Conservation (phyloP, 2,797 vertebrate species). For the Thamnophis elegans region DNA sequence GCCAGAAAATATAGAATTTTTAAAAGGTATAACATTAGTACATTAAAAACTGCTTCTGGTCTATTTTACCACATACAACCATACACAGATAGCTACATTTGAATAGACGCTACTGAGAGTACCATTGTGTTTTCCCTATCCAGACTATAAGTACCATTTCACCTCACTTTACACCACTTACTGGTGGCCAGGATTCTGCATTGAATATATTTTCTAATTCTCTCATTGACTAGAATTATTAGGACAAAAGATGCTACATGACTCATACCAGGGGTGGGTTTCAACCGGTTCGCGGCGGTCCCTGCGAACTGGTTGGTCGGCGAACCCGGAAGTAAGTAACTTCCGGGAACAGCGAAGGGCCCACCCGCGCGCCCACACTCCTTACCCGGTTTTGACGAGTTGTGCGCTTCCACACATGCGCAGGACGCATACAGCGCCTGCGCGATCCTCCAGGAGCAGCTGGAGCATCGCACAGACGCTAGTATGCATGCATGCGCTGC, state of each 20-base stretch:
- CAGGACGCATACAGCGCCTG: no score
- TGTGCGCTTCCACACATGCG: no score
- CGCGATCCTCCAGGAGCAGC: no score
- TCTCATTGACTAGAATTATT: background rate
- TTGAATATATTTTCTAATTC: background rate
- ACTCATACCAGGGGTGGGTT: no score
- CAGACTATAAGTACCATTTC: background rate
- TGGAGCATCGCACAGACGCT: no score
- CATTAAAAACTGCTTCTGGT: background rate
- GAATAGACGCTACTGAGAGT: background rate
- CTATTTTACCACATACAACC: background rate
- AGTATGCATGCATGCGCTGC: no score
- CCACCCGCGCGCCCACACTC: no score
- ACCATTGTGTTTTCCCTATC: background rate
- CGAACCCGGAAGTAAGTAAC: no score
- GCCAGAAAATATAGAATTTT: background rate
- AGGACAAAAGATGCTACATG: background rate
- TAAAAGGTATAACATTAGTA: background rate
- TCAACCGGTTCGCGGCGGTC: no score
- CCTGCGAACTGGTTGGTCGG: no score
- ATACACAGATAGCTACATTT: background rate
- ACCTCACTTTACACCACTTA: background rate
- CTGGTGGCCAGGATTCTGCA: background rate
- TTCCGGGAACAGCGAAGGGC: no score
- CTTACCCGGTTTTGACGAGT: no score